Evolutionary conservation across 2,888 invertebrate genomes (phyloP).

Genomic region (Neoascia interrupta): DNA sequence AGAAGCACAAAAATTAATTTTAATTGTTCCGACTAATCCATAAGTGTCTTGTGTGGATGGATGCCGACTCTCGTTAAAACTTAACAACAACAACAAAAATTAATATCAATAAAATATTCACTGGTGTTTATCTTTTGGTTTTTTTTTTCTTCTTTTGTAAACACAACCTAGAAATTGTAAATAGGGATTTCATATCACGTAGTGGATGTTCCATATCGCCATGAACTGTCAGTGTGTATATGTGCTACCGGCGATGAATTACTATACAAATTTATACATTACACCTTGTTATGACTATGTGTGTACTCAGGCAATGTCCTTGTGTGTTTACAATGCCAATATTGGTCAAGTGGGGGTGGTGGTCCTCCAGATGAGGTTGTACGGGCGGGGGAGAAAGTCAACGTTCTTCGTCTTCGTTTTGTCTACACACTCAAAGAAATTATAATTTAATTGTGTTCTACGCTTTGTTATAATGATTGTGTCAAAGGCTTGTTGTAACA

Average conservation of each 20-base stretch:
- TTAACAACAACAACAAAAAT: too few species aligned
- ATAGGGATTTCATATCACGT: constrained; percentile 55
- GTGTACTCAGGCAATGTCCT: constrained; percentile 52
- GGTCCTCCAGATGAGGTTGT: constrained; percentile 5
- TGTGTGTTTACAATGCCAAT: constrained; percentile 49
- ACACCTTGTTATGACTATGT: neutral
- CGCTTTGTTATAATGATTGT: constrained; percentile 33
- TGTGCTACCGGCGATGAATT: too few species aligned
- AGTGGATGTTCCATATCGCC: constrained; percentile 11
- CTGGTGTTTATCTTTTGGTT: too few species aligned
- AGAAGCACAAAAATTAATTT: too few species aligned
- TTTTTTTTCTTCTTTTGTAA: too few species aligned
- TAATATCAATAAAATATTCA: constrained; percentile 51
- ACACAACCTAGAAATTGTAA: constrained; percentile 43
- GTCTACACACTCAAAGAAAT: too few species aligned
- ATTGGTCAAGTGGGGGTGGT: constrained; percentile 51
- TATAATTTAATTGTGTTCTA: constrained; percentile 40
- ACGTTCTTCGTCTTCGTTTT: too few species aligned
- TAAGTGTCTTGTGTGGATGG: too few species aligned
- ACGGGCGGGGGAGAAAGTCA: constrained; percentile 10
- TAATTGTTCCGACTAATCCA: too few species aligned
- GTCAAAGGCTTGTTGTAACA: constrained; percentile 51
- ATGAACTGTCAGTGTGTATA: too few species aligned
- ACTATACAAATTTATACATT: constrained; percentile 3
- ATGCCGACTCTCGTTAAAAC: too few species aligned